Base-by-base conservation (phyloP, 2,797 vertebrate species). In the Galaxias olidus region DNA sequence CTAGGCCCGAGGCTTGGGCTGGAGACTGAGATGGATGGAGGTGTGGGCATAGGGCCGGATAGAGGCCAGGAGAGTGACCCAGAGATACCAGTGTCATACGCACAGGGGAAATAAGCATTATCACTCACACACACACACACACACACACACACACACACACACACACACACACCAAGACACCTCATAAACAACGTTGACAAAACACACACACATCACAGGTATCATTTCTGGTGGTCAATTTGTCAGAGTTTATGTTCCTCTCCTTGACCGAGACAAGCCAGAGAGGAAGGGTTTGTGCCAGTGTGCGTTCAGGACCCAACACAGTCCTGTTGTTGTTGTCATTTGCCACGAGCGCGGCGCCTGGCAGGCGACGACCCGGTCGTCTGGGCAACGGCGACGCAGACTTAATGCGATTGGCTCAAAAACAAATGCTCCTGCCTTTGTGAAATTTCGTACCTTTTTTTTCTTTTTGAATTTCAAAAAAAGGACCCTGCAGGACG, bases 401-500 rank as follows among this genome's bases (percentile, higher is more conserved):
- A 1, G 10, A 72, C 81, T 79, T 89, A 88, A 91, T 90, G 71
- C 1, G 76, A 92, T 92, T 91, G 78, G 68, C 74, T 75, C 78
- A 86, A 30, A 86, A 90, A 86, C 81, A 84, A 87, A 87, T 84
- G 84, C 84, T 83, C 77, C 75, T 87, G 78, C 3, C 77, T 89
- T 88, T 72, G 81, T 79, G 82, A 89, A 86, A 84, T 87, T 84
- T 87, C 81, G 78, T 88, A 88, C 83, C 86, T 89, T 89, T 90
- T n/a, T n/a, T n/a, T n/a, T n/a, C n/a, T n/a, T n/a, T 89, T 88
- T 61, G 19, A 59, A 74, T 91, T 85, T 81, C 85, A 89, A 91
- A 66, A 89, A 86, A 30, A 30, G 30, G 30, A 88, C 84, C 49
- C 84, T 82, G 81, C 54, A 8, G 82, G 80, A 85, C 70, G 79